Conservation (phyloP, 2,888 invertebrate species). For the Dicyrtomina minuta region DNA sequence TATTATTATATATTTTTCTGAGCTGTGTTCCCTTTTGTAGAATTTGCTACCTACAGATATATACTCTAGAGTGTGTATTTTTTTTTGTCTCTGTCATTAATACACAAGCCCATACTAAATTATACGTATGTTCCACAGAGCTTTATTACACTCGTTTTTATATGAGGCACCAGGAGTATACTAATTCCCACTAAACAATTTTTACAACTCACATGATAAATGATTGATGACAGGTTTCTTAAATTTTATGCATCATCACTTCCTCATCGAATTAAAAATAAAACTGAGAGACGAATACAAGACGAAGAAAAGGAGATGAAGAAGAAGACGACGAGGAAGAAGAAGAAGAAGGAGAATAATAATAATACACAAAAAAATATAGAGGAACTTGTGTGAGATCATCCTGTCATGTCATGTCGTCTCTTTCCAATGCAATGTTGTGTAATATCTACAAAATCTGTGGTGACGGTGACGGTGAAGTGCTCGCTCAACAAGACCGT, state of each 20-base stretch:
- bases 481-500: too few relatives aligned
- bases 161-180: too few relatives aligned
- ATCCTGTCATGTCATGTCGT: too few relatives aligned
- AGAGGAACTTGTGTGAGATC: too few relatives aligned
- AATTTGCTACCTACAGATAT: neutral
- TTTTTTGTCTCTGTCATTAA: neutral
- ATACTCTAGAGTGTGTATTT: neutral
- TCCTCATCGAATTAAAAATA: conserved; percentile 30
- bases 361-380: too few relatives aligned
- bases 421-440: neutral
- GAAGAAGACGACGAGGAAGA: too few relatives aligned
- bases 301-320: conserved; percentile 6
- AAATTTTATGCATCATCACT: conserved; percentile 13
- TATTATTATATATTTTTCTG: too few relatives aligned
- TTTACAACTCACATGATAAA: conserved; percentile 10
- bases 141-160: too few relatives aligned
- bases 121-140: too few relatives aligned
- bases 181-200: conserved; percentile 14
- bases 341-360: too few relatives aligned
- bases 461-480: too few relatives aligned
- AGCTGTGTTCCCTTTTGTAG: neutral
- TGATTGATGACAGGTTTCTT: conserved; percentile 25
- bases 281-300: conserved; percentile 14
- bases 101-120: neutral
- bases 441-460: too few relatives aligned